Percentiles rank a stretch among this genome's conserved stretches.
Evolutionary conservation across 2,797 vertebrate species (phyloP).

Genomic region (Picus viridis): DNA sequence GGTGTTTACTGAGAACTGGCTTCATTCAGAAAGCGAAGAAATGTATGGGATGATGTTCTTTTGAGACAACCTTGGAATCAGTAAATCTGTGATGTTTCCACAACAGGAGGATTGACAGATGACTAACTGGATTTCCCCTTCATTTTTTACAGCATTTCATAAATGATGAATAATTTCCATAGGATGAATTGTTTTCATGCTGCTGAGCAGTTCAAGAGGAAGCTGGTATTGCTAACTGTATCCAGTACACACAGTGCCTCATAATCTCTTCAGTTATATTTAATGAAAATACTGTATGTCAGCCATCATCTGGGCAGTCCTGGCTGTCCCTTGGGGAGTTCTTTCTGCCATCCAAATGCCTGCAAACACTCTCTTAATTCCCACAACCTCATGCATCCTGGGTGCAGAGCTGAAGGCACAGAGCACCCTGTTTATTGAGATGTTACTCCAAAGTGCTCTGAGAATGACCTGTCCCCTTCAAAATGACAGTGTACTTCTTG

Average conservation of each 20-base stretch:
- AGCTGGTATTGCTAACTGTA: neutral
- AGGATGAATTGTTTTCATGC: neutral
- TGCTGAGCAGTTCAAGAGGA: neutral
- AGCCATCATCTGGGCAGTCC: fast-evolving
- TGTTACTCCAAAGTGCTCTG: neutral
- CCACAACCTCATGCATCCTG: fast-evolving
- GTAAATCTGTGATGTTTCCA: neutral
- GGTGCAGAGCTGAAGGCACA: neutral
- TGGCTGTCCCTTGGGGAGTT: neutral
- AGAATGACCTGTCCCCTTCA: neutral
- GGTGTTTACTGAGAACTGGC: neutral
- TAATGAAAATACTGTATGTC: neutral
- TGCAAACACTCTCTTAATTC: neutral
- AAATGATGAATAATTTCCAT: conserved; percentile 29
- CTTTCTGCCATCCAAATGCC: neutral
- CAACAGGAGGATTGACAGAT: conserved; percentile 12
- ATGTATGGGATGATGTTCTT: neutral
- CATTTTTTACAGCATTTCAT: neutral
- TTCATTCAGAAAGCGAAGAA: neutral
- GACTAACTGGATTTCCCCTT: conserved; percentile 44
- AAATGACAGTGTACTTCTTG: neutral
- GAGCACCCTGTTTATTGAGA: neutral
- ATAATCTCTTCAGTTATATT: neutral
- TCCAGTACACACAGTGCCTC: fast-evolving
- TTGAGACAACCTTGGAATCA: neutral